Evolutionary conservation across 2,113 vertebrate genomes (phyloP), one percentile per base, ranked within the genome.

Genomic region (Hydrochoerus hydrochaeris): DNA sequence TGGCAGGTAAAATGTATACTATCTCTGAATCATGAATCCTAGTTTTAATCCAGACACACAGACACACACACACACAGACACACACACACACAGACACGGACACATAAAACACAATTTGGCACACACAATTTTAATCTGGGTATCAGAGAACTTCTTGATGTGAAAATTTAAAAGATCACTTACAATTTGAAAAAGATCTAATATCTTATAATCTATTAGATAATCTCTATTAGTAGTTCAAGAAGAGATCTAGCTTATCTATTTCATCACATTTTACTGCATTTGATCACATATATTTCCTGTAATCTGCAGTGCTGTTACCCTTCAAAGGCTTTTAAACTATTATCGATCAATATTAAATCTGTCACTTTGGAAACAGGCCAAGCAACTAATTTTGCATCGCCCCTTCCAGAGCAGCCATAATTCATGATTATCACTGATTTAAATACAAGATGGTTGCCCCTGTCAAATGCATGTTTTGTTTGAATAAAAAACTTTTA

Each of bases 321-420:
- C 97, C 96, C 95, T 96, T 98, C 94, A 97, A 97, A 97, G 96
- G 91, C 96, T 97, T 98, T 97, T 97, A 97, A 98, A 98, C 97
- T 98, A 98, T 85, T 63, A 98, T 97, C 91, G 95, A 97, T 98
- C 97, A 92, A 97, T 98, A 98, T 93, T 94, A 92, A 86, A 97
- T 98, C 97, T 95, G 96, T 97, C 97, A 97, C 86, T 97, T 97
- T 98, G 98, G 98, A 98, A 94, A 93, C 52, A 26, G 88, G 97
- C 98, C 98, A 90, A 0, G 63, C 49, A 90, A 96, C 95, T 98
- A 95, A 98, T 98, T 98, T 93, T 88, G 93, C 90, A 95, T 97
- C 91, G 71, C 96, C 97, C 97, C 90, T 96, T 96, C 97, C 83
- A 80, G 97, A 97, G 81, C 63, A 97, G 88, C 93, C 90, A 84